Percentiles rank a stretch among this genome's conserved stretches.
Evolutionary conservation across 30 jellyfish, hydroid and myxozoan species (phyloP).

Genomic region (Haliclystus octoradiatus): DNA sequence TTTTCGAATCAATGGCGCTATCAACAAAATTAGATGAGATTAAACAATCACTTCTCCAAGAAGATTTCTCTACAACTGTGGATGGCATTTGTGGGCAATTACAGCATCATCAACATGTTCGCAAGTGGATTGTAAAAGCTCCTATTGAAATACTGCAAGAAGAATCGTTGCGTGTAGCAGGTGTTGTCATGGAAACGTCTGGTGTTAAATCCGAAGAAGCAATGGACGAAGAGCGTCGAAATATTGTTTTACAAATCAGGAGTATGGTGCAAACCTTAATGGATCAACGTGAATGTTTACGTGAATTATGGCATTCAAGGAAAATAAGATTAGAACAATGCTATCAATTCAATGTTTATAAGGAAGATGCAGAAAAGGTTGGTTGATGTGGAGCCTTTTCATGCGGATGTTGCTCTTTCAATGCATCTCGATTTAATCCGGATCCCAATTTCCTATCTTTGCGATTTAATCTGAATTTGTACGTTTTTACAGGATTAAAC

Average conservation of each 20-base stretch:
- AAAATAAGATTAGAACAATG: constrained; percentile 69
- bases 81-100: constrained; percentile 73
- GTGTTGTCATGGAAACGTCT: constrained; percentile 55
- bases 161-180: constrained; percentile 45
- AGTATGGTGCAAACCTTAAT: constrained; percentile 67
- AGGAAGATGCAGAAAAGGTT: constrained; percentile 93
- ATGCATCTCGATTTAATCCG: neutral
- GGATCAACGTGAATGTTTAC: constrained; percentile 52
- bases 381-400: neutral
- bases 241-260: constrained; percentile 53
- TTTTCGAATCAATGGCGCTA: constrained; percentile 85
- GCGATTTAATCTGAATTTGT: neutral
- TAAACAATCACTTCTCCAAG: constrained; percentile 71
- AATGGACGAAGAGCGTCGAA: constrained; percentile 63
- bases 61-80: constrained; percentile 65
- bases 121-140: constrained; percentile 94
- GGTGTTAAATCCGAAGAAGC: constrained; percentile 51
- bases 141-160: constrained; percentile 81
- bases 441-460: neutral
- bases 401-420: neutral
- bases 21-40: constrained; percentile 93
- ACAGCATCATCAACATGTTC: constrained; percentile 82
- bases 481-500: neutral
- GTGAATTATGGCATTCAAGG: constrained; percentile 79
- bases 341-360: constrained; percentile 69